These are phyloP conservation scores for Drosophila rhopaloa DNA, from an alignment of 1,140 invertebrate genomes.

Conservation along the genomic window DNA sequence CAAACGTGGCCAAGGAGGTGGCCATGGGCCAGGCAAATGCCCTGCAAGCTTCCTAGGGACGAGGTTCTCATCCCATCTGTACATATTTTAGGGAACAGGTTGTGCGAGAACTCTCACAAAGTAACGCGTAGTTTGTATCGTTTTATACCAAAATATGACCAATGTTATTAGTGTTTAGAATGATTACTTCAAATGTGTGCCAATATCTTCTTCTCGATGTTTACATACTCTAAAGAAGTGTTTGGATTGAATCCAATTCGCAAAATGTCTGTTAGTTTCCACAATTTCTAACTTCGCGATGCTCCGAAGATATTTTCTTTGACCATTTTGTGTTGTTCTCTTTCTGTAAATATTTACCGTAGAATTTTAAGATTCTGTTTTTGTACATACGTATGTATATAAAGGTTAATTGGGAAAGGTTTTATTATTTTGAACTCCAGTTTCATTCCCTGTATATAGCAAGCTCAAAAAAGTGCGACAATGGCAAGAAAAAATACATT, in stretches of 20 bases:
- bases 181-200: neutral
- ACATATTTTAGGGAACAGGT: constrained; percentile 1
- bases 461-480: neutral
- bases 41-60: constrained; percentile 17
- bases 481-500: constrained; percentile 3
- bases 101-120: constrained; percentile 9
- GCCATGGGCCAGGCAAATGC: too few relatives aligned
- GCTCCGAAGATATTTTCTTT: neutral
- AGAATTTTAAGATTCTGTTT: constrained; percentile 22
- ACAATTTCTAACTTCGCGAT: neutral
- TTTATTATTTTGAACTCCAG: neutral
- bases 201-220: neutral
- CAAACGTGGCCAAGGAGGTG: constrained; percentile 19
- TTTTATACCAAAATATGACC: constrained; percentile 51
- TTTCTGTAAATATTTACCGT: constrained; percentile 31
- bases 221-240: neutral
- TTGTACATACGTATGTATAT: constrained; percentile 38
- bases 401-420: constrained; percentile 9
- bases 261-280: too few relatives aligned
- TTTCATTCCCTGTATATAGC: constrained; percentile 5
- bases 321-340: constrained; percentile 4
- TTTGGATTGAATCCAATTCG: too few relatives aligned
- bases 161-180: constrained; percentile 23
- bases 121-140: constrained; percentile 28
- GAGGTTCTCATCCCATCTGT: neutral